phyloP scores from a whole-genome alignment of 2,113 vertebrate species.

The Phalacrocorax pelagicus region DNA sequence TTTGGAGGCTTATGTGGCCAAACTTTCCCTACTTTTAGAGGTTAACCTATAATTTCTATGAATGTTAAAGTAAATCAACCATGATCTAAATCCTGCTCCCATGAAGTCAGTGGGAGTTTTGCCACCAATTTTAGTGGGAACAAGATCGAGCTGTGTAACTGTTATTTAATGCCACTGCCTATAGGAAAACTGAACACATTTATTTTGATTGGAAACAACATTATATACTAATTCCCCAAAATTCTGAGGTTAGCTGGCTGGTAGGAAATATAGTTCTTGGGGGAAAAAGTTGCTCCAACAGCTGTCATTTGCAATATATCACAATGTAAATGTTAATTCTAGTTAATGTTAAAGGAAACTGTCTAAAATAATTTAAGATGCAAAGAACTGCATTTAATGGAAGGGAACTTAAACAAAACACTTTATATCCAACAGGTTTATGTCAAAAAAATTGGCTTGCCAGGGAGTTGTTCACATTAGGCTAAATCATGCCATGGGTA shows the following conservation, averaged over 20 bases:
- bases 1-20: neutral
- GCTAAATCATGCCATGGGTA: neutral
- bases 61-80: conserved; percentile 1
- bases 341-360: neutral
- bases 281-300: conserved; percentile 11
- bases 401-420: neutral
- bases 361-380: conserved; percentile 8
- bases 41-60: conserved; percentile 26
- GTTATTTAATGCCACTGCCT: conserved; percentile 43
- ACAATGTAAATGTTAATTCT: conserved; percentile 12
- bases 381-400: neutral
- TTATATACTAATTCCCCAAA: conserved; percentile 18
- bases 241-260: conserved; percentile 14
- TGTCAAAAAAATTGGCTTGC: neutral
- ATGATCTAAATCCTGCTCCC: conserved; percentile 12
- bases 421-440: neutral
- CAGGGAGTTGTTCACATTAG: neutral
- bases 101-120: conserved; percentile 47
- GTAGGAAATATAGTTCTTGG: conserved; percentile 6
- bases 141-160: neutral
- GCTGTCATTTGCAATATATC: conserved; percentile 42
- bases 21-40: neutral
- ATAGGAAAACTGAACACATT: conserved; percentile 49
- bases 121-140: neutral
- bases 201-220: conserved; percentile 55